Percentiles rank a stretch among this genome's conserved stretches.
phyloP scores from a whole-genome alignment of 1,140 invertebrate species.

The Heliconius nattereri region DNA sequence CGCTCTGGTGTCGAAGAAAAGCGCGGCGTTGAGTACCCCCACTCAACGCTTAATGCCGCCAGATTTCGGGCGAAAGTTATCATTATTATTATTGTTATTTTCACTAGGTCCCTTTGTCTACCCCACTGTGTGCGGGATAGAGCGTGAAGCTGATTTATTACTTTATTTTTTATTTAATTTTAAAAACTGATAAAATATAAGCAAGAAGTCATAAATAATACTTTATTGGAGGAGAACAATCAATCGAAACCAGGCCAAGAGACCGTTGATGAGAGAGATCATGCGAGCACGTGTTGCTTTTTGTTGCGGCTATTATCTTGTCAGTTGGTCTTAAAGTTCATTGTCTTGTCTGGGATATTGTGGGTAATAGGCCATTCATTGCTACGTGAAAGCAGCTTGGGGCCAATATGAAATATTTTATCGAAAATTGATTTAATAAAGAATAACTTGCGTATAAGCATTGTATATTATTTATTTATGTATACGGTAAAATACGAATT shows the following conservation, averaged over 20 bases:
- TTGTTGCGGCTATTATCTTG: constrained; percentile 66
- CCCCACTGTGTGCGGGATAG: too few species aligned
- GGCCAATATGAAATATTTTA: constrained; percentile 1
- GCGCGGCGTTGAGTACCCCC: too few species aligned
- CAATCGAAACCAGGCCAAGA: constrained; percentile 46
- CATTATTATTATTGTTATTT: too few species aligned
- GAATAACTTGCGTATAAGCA: neutral
- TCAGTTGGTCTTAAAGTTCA: constrained; percentile 62
- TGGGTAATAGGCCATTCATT: constrained; percentile 44
- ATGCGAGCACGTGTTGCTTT: constrained; percentile 68
- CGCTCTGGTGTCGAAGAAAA: too few species aligned
- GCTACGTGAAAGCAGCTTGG: constrained; percentile 21
- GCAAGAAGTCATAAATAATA: constrained; percentile 28
- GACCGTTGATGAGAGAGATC: constrained; percentile 57
- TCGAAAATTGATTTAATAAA: constrained; percentile 11
- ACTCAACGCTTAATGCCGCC: too few species aligned
- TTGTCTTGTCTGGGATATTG: constrained; percentile 52
- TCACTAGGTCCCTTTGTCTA: fast-evolving
- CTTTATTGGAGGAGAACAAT: constrained; percentile 40
- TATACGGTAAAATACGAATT: too few species aligned
- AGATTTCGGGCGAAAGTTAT: too few species aligned
- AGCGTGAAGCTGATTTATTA: too few species aligned
- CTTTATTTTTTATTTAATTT: too few species aligned
- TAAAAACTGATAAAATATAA: neutral
- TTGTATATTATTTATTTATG: neutral